A percentile compares a stretch with the other conserved stretches of the same genome.
These are phyloP conservation scores for Gnathonemus longibarbis DNA, from an alignment of 2,113 vertebrate species.

Conservation along the genomic window DNA sequence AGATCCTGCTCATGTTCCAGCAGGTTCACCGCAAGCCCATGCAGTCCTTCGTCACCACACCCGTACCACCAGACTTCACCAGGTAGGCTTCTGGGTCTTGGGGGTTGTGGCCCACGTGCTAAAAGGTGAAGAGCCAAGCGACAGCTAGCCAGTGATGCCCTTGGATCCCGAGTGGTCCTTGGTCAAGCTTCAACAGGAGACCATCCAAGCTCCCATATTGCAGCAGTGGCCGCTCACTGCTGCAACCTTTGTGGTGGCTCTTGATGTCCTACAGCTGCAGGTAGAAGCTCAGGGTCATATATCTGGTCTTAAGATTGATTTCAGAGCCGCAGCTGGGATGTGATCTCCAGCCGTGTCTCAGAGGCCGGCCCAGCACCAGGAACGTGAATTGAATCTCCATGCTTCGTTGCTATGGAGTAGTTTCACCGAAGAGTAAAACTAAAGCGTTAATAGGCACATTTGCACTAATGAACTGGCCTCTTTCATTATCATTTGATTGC, in stretches of 20 bases:
- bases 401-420: background rate
- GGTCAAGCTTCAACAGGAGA: background rate
- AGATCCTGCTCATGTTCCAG: slow-evolving; percentile 99
- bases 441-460: background rate
- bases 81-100: slow-evolving; percentile 58
- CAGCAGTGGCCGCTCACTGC: background rate
- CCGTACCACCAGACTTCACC: slow-evolving; percentile 95
- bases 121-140: background rate
- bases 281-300: background rate
- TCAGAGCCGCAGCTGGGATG: background rate
- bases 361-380: background rate
- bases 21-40: slow-evolving; percentile 97
- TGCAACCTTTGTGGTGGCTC: background rate
- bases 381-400: background rate
- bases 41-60: slow-evolving; percentile 97
- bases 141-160: background rate
- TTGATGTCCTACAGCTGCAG: background rate
- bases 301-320: background rate
- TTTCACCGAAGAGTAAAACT: background rate
- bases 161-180: no score
- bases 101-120: background rate
- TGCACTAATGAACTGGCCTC: background rate
- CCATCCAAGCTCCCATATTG: background rate
- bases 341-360: background rate
- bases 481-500: background rate